phyloP scores from a whole-genome alignment of 2,888 invertebrate genomes.

The Drosophila hawaiiensis region DNA sequence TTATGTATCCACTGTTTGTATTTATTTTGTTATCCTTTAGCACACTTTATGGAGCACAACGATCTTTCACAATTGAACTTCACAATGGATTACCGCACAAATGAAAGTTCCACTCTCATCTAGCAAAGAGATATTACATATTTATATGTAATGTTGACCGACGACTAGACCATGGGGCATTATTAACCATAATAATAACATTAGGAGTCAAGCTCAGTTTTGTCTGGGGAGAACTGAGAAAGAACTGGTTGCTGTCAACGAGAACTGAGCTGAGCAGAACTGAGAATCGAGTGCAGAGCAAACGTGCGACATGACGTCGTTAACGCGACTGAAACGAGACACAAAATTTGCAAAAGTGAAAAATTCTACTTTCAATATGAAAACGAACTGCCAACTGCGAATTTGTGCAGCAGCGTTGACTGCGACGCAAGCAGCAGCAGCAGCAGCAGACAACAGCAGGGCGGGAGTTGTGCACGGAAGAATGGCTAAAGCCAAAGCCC shows the following conservation, averaged over 20 bases:
- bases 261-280: conserved; percentile 13
- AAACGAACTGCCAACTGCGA: conserved; percentile 69
- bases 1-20: conserved; percentile 5
- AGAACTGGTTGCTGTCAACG: conserved; percentile 26
- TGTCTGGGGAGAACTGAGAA: conserved; percentile 26
- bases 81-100: conserved; percentile 5
- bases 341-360: conserved; percentile 81
- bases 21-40: background rate
- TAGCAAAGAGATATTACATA: conserved; percentile 5
- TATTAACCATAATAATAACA: conserved; percentile 29
- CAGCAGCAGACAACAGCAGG: conserved; percentile 23
- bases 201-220: conserved; percentile 31
- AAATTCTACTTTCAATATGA: conserved; percentile 81
- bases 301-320: conserved; percentile 83
- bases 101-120: conserved; percentile 41
- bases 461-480: conserved; percentile 75
- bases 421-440: conserved; percentile 25
- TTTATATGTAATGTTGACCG: background rate
- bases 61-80: background rate
- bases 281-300: conserved; percentile 45
- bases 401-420: conserved; percentile 53
- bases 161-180: conserved; percentile 10
- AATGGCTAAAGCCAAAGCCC: conserved; percentile 54
- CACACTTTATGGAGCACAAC: conserved; percentile 10
- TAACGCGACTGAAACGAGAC: conserved; percentile 81